Conservation (phyloP, 2,113 vertebrate genomes). For the Lepus americanus region DNA sequence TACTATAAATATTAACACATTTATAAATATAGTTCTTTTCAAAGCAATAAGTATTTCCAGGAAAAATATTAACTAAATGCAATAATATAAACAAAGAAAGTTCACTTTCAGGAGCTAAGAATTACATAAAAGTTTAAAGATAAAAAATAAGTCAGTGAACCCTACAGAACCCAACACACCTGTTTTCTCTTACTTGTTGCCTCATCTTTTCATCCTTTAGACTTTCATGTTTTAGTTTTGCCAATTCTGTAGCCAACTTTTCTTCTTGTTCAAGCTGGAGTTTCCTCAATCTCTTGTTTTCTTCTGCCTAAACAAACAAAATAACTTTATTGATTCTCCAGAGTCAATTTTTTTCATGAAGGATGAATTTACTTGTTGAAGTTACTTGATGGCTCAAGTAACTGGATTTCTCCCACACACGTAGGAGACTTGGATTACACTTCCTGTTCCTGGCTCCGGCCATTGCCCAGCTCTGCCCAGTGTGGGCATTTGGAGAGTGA, state of each 20-base stretch:
- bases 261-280: constrained; percentile 91
- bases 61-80: constrained; percentile 2
- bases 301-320: constrained; percentile 87
- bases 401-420: no score
- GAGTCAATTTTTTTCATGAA: constrained; percentile 19
- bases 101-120: constrained; percentile 14
- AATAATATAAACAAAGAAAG: constrained; percentile 14
- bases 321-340: not conserved
- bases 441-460: no score
- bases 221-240: constrained; percentile 88
- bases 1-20: not conserved
- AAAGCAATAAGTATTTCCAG: not conserved
- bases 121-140: not conserved
- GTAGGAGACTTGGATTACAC: no score
- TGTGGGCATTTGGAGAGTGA: no score
- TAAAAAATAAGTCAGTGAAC: not conserved
- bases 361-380: not conserved
- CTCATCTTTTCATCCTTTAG: constrained; percentile 93
- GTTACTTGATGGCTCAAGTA: no score
- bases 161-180: constrained; percentile 85
- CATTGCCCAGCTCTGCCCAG: no score
- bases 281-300: constrained; percentile 83
- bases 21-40: not conserved
- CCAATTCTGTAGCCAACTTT: constrained; percentile 91
- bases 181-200: constrained; percentile 94